Evolutionary conservation across 2,797 vertebrate genomes (phyloP).

Genomic region (Hylomyscus alleni): DNA sequence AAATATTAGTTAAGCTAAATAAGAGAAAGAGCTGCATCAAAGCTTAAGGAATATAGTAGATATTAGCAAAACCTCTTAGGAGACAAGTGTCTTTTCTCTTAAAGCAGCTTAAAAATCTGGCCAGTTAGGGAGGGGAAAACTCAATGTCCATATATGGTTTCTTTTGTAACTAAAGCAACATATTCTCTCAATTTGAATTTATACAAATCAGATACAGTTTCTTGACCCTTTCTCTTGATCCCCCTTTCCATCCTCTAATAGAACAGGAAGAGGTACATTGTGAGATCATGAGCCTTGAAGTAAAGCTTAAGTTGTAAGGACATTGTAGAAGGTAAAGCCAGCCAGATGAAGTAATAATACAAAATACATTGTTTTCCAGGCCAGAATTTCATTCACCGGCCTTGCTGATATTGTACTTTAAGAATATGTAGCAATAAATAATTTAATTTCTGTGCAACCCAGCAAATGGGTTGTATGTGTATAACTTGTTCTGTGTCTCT

Average conservation of each 20-base stretch:
- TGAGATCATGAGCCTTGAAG: background rate
- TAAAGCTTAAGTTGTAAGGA: background rate
- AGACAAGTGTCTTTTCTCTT: background rate
- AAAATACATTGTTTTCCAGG: background rate
- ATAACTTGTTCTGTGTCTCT: background rate
- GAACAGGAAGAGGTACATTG: background rate
- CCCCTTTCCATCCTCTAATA: background rate
- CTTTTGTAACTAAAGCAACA: constrained; percentile 3
- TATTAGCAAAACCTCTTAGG: background rate
- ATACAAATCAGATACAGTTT: constrained; percentile 17
- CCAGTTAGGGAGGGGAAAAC: background rate
- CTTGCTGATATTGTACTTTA: constrained; percentile 23
- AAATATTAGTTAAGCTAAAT: background rate
- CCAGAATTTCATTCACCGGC: background rate
- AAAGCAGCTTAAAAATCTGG: background rate
- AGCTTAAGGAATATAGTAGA: background rate
- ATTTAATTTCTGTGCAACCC: constrained; percentile 47
- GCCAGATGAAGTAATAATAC: background rate
- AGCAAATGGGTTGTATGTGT: background rate
- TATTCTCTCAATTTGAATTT: constrained; percentile 5
- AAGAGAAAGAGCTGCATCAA: background rate
- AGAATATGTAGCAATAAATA: constrained; percentile 56
- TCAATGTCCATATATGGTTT: background rate
- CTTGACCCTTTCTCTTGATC: background rate
- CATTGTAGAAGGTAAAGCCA: background rate